Evolutionary conservation across 2,888 invertebrate species (phyloP).

Genomic region (Chorisops tibialis): DNA sequence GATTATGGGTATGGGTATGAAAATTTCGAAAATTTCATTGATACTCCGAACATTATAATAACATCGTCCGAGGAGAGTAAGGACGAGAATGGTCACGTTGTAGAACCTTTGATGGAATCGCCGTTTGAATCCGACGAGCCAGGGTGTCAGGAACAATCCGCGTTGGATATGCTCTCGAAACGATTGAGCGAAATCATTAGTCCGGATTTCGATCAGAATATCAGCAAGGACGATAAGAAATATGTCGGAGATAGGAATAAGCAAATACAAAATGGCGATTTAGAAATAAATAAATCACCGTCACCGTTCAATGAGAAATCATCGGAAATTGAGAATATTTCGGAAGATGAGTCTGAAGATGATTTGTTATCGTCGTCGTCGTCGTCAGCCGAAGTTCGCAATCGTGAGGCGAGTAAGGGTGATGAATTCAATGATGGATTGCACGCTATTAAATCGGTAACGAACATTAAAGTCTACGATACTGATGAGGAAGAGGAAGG

Average conservation of each 20-base stretch:
- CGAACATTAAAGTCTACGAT: conserved; percentile 55
- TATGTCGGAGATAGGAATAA: conserved; percentile 43
- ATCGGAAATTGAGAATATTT: conserved; percentile 1
- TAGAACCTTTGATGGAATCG: conserved; percentile 37
- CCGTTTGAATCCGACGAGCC: neutral
- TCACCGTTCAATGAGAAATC: conserved; percentile 40
- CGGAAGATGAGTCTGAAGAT: conserved; percentile 31
- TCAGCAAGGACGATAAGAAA: conserved; percentile 41
- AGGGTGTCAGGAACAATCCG: conserved; percentile 32
- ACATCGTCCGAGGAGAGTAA: conserved; percentile 3
- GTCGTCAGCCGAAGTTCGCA: conserved; percentile 16
- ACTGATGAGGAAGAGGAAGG: conserved; percentile 36
- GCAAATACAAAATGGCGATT: conserved; percentile 35
- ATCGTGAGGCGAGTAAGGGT: conserved; percentile 8
- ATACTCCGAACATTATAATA: conserved; percentile 14
- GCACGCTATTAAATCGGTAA: conserved; percentile 56
- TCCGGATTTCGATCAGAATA: conserved; percentile 40
- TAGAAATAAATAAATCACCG: conserved; percentile 33
- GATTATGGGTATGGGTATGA: conserved; percentile 14
- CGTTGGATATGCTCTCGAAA: conserved; percentile 43
- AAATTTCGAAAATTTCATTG: neutral
- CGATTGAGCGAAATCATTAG: conserved; percentile 43
- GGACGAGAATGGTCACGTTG: conserved; percentile 29
- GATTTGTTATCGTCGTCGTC: conserved; percentile 21
- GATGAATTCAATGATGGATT: conserved; percentile 39